Evolutionary conservation across 2,113 vertebrate genomes (phyloP), one percentile per base, ranked within the genome.

Genomic region (Rhinolophus sinicus): DNA sequence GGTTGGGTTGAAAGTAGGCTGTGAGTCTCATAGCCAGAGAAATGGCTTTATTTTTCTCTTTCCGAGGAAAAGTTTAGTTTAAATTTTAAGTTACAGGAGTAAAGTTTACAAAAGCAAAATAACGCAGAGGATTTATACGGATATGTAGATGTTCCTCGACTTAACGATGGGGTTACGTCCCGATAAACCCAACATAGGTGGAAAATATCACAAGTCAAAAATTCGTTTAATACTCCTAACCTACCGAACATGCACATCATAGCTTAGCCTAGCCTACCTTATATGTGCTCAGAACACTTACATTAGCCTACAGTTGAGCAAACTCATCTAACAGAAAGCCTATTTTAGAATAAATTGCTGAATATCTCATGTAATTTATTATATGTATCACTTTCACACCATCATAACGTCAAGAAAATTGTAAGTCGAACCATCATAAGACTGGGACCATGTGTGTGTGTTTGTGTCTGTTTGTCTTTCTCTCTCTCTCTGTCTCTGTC

Each of bases 41-140:
- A 92, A 70, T 81, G 88, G 10, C 15, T 96, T 86, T 81, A 54
- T 93, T 96, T 86, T 96, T 85, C 19, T 95, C 88, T 96, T 97
- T 77, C 33, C 60, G 77, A 73, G 96, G 87, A 94, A 85, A 35
- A 65, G 8, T 65, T 96, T 73, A 83, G 16, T 30, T 94, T 93
- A 96, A 54, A 21, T 67, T 40, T 81, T 96, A 96, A 19, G 15
- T 88, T 96, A 90, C 5, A 69, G 76, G 28, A 70, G 50, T 78
- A 62, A 81, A 95, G 56, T 94, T 91, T 87, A 86, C 16, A 87
- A 72, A 97, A 83, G 62, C 67, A 85, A 50, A 94, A 82, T 88
- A 86, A 78, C 86, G 76, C 12, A 76, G 58, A 26, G 10, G 58
- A 11, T 40, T 81, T 40, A 60, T 40, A 40, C 35, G 40, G 77